Evolutionary conservation across 2,113 vertebrate genomes (phyloP).

Genomic region (Lagopus leucura): DNA sequence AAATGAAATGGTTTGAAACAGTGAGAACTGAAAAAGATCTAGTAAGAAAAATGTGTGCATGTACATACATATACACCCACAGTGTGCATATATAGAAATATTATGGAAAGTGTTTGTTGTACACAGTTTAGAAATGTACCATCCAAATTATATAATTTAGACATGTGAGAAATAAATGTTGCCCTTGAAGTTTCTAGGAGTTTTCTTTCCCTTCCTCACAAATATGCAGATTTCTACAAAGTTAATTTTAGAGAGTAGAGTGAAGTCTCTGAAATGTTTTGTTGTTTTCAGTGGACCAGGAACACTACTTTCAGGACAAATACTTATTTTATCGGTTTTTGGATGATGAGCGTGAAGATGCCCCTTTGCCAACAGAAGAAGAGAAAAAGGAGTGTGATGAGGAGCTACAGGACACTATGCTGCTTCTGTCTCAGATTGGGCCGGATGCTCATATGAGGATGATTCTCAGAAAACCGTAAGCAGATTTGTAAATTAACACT

Average conservation of each 20-base stretch:
- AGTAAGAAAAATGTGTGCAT: neutral
- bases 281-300: constrained; percentile 89
- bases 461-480: constrained; percentile 95
- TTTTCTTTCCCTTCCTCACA: neutral
- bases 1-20: neutral
- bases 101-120: neutral
- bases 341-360: constrained; percentile 91
- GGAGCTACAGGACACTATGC: constrained; percentile 92
- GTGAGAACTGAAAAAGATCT: neutral
- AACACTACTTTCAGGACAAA: constrained; percentile 96
- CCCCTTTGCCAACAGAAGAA: constrained; percentile 86
- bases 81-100: neutral
- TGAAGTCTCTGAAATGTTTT: neutral
- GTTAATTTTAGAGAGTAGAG: neutral
- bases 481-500: constrained; percentile 14
- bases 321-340: constrained; percentile 98
- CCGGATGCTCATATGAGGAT: constrained; percentile 98
- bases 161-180: neutral
- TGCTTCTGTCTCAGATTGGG: constrained; percentile 93
- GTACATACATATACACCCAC: neutral
- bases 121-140: neutral
- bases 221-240: neutral
- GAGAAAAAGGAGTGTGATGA: constrained; percentile 93
- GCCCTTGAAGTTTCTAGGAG: neutral
- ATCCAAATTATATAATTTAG: neutral